These are phyloP conservation scores for Tryphoninae sp. DNA, from an alignment of 2,888 invertebrate genomes.

Conservation along the genomic window DNA sequence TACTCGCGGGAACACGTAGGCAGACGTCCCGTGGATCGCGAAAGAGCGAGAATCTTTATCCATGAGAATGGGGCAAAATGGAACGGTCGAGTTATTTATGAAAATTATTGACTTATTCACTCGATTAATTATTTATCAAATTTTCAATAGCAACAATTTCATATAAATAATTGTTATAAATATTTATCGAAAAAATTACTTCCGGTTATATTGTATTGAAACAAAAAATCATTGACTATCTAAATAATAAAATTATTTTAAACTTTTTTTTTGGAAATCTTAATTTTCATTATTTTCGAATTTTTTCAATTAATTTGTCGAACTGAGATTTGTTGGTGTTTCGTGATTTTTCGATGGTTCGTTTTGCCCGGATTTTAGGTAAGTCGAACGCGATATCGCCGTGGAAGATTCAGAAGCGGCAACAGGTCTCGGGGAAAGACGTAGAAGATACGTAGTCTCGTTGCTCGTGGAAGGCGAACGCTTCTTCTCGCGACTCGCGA, in stretches of 20 bases:
- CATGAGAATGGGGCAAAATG: conserved; percentile 15
- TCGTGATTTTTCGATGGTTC: background rate
- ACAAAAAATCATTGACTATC: background rate
- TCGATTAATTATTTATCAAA: too few relatives aligned
- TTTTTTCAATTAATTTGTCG: background rate
- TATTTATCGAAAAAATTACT: too few relatives aligned
- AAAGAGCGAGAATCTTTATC: conserved; percentile 26
- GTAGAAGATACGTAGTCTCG: conserved; percentile 36
- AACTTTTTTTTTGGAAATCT: background rate
- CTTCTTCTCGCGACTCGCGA: background rate
- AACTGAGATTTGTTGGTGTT: background rate
- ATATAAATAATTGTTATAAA: too few relatives aligned
- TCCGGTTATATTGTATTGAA: background rate
- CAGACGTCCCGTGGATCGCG: conserved; percentile 51
- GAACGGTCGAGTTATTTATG: background rate
- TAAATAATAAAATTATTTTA: background rate
- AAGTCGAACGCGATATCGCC: background rate
- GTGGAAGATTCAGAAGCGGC: conserved; percentile 24
- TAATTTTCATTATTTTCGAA: background rate
- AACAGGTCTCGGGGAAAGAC: conserved; percentile 34
- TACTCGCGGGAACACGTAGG: conserved; percentile 43
- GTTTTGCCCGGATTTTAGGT: background rate
- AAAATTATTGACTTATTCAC: too few relatives aligned
- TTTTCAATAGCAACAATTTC: too few relatives aligned
- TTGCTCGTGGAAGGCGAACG: conserved; percentile 6